Conservation (phyloP, 2,113 vertebrate species). For the Ophthalmotilapia sp. region DNA sequence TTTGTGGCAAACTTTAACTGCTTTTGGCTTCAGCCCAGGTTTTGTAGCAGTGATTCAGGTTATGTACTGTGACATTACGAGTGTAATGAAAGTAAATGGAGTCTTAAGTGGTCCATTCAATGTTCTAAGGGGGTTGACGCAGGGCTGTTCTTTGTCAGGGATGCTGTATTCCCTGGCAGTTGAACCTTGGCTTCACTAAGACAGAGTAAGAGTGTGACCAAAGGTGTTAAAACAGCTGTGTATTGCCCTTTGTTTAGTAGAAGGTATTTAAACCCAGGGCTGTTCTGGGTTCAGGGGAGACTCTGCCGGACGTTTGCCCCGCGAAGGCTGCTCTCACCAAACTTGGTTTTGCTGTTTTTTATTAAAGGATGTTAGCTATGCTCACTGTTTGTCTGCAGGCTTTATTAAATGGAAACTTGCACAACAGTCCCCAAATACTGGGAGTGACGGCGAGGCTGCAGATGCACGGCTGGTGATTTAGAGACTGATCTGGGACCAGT, state of each 20-base stretch:
- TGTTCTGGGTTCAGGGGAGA: neutral
- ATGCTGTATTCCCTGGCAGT: neutral
- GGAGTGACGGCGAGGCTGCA: neutral
- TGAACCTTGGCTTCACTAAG: neutral
- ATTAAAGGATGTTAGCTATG: neutral
- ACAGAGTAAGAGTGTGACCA: neutral
- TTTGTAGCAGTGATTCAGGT: neutral
- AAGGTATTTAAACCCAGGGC: neutral
- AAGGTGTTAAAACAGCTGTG: neutral
- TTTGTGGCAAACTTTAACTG: neutral
- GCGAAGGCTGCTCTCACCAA: neutral
- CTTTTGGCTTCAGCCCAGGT: neutral
- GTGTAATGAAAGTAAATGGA: too few relatives aligned
- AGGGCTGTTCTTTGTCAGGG: neutral
- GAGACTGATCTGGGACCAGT: neutral
- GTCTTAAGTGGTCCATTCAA: neutral
- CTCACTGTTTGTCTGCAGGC: neutral
- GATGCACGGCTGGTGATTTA: neutral
- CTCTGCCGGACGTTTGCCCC: neutral
- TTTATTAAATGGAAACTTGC: neutral
- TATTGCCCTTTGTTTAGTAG: neutral
- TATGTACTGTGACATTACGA: neutral
- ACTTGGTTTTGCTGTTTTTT: neutral
- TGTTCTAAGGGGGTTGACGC: neutral
- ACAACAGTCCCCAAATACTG: neutral